Evolutionary conservation across 1,140 invertebrate species (phyloP).

Genomic region (Drosophila athabasca): DNA sequence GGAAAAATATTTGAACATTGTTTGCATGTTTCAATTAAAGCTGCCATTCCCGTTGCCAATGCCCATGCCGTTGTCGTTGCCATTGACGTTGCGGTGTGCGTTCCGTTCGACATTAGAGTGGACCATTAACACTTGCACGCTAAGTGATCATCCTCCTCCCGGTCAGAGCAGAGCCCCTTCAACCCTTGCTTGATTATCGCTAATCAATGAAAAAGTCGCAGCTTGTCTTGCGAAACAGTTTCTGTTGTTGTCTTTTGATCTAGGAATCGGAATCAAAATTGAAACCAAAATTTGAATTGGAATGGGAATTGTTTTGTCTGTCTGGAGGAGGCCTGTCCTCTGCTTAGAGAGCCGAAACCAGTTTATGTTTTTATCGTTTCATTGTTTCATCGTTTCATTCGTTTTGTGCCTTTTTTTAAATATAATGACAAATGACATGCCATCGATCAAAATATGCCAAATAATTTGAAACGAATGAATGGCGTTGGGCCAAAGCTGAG

Average conservation of each 20-base stretch:
- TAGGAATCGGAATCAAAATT: constrained; percentile 1
- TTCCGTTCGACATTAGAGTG: constrained; percentile 59
- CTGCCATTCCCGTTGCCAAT: constrained; percentile 39
- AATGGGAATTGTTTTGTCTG: not conserved
- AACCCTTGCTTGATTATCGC: constrained; percentile 58
- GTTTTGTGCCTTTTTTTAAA: constrained; percentile 34
- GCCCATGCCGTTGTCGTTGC: no score
- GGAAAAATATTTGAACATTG: constrained; percentile 26
- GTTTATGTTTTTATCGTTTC: constrained; percentile 38
- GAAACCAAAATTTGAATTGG: not conserved
- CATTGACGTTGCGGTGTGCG: no score
- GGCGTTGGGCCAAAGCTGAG: not conserved
- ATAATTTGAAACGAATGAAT: constrained; percentile 28
- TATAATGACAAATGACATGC: constrained; percentile 42
- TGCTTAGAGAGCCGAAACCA: constrained; percentile 31
- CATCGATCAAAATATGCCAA: constrained; percentile 48
- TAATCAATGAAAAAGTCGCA: constrained; percentile 64
- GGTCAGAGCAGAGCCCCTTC: constrained; percentile 46
- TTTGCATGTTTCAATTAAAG: constrained; percentile 76
- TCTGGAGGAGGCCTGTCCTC: constrained; percentile 45
- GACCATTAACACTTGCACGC: constrained; percentile 60
- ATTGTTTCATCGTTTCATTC: no score
- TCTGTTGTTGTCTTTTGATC: constrained; percentile 6
- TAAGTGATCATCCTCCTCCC: constrained; percentile 47
- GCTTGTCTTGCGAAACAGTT: constrained; percentile 34